Conservation (phyloP, 1,140 invertebrate genomes). For the Drosophila quadrilineata region DNA sequence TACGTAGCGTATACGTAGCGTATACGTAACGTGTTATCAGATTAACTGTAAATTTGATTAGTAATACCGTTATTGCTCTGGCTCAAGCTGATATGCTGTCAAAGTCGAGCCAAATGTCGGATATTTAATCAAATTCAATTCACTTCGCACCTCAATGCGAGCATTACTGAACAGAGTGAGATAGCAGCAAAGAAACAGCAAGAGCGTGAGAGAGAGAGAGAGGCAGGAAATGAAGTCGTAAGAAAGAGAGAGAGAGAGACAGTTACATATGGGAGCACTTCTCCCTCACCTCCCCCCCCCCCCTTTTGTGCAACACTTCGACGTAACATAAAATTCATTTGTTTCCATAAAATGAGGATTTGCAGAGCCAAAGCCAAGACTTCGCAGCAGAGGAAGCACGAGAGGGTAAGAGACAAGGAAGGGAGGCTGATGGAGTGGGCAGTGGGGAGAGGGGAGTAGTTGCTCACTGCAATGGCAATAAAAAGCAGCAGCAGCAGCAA, state of each 20-base stretch:
- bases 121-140: slow-evolving; percentile 76
- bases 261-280: no score
- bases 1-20: no score
- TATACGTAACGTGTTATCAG: slow-evolving; percentile 4
- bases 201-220: no score
- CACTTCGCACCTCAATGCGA: slow-evolving; percentile 48
- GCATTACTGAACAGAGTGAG: slow-evolving; percentile 40
- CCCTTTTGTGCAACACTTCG: neutral
- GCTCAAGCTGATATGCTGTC: neutral
- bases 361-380: slow-evolving; percentile 41
- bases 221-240: no score
- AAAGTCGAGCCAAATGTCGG: slow-evolving; percentile 25
- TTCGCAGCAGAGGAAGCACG: slow-evolving; percentile 4
- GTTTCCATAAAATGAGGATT: slow-evolving; percentile 75
- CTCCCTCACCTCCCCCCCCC: neutral
- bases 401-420: no score
- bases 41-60: slow-evolving; percentile 19
- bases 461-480: slow-evolving; percentile 56
- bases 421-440: no score
- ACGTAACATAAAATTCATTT: slow-evolving; percentile 68
- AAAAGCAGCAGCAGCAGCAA: slow-evolving; percentile 23
- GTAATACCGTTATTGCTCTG: neutral
- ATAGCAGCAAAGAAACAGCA: no score
- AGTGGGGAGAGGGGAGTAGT: no score
- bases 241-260: neutral